A percentile compares a stretch with the other conserved stretches of the same genome.
phyloP scores from a whole-genome alignment of 2,797 vertebrate species.

The Neostethus bicornis region DNA sequence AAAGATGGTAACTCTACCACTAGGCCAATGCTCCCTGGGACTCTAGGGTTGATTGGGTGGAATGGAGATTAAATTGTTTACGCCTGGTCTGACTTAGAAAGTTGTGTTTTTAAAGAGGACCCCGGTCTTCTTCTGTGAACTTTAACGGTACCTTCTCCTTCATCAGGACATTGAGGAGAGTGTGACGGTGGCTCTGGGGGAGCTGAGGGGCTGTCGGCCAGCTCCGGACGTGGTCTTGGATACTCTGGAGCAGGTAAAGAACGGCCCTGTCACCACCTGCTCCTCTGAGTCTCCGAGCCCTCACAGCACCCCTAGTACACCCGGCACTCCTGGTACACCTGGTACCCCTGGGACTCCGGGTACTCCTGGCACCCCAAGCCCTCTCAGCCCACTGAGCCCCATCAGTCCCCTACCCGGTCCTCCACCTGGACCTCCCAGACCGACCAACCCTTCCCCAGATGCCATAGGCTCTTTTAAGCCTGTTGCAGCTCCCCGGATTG shows the following conservation, averaged over 20 bases:
- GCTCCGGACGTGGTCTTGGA: constrained; percentile 95
- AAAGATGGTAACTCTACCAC: no score
- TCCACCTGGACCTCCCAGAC: constrained; percentile 66
- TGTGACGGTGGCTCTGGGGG: constrained; percentile 92
- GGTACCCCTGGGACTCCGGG: constrained; percentile 83
- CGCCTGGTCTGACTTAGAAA: no score
- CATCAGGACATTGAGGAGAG: constrained; percentile 96
- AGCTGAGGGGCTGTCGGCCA: constrained; percentile 89
- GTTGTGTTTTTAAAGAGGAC: no score
- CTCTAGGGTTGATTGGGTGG: no score
- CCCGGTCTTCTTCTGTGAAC: no score
- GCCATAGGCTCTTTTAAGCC: constrained; percentile 93
- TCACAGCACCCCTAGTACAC: constrained; percentile 82
- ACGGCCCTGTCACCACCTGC: constrained; percentile 70
- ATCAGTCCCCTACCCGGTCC: constrained; percentile 91
- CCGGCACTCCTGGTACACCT: constrained; percentile 67
- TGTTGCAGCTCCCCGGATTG: constrained; percentile 85
- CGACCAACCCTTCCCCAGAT: constrained; percentile 88
- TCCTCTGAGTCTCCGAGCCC: constrained; percentile 86
- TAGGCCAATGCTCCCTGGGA: no score
- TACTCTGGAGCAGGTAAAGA: constrained; percentile 95
- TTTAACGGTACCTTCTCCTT: not conserved
- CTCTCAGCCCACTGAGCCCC: constrained; percentile 93
- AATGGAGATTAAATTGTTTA: no score
- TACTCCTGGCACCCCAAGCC: constrained; percentile 87